Percentiles rank a stretch among this genome's conserved stretches.
phyloP scores from a whole-genome alignment of 2,888 invertebrate species.

The Aphodius granarius region DNA sequence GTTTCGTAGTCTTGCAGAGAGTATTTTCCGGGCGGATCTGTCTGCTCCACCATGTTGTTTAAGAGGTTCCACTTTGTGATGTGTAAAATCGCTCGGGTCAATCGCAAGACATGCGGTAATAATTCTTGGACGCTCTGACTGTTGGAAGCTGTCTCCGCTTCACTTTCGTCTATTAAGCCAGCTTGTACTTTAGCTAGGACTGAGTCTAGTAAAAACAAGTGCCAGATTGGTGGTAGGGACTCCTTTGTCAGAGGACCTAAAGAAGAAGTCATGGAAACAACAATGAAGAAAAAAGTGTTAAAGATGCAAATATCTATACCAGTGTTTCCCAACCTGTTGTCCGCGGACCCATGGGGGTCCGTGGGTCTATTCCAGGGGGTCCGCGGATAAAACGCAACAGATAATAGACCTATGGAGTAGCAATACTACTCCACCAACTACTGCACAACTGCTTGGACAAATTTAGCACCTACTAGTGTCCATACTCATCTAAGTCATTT shows the following conservation, averaged over 20 bases:
- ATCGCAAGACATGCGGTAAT: constrained; percentile 65
- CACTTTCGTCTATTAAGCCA: constrained; percentile 58
- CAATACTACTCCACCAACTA: no score
- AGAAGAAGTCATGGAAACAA: constrained; percentile 4
- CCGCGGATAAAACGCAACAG: no score
- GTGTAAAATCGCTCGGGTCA: constrained; percentile 66
- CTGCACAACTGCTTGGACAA: no score
- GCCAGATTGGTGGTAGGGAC: constrained; percentile 69
- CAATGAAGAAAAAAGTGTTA: no score
- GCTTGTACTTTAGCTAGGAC: constrained; percentile 76
- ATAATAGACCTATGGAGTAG: no score
- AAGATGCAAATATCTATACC: no score
- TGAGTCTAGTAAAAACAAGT: constrained; percentile 74
- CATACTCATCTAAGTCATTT: no score
- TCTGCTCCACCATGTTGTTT: constrained; percentile 49
- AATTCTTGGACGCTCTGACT: constrained; percentile 60
- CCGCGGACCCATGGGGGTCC: no score
- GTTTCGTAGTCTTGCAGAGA: constrained; percentile 54
- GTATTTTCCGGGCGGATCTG: constrained; percentile 52
- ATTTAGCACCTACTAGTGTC: no score
- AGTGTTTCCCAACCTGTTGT: no score
- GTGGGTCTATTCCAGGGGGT: no score
- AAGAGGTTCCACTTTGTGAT: constrained; percentile 56
- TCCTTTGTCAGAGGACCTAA: constrained; percentile 48
- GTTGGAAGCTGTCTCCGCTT: constrained; percentile 50